phyloP scores from a whole-genome alignment of 1,140 invertebrate species.

The Whitmania pigra region DNA sequence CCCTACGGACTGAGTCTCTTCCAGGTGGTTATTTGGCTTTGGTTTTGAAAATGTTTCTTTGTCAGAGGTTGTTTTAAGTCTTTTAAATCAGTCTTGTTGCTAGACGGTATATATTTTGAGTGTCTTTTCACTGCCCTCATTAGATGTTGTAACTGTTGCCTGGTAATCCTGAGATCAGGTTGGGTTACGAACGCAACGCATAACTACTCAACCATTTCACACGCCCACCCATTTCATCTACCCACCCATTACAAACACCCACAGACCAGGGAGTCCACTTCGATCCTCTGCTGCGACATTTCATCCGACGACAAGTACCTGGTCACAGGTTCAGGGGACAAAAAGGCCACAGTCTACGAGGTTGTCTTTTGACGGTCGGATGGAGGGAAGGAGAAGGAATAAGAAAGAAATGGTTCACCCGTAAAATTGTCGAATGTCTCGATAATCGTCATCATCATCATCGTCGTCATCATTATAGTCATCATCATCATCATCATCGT shows the following conservation, averaged over 20 bases:
- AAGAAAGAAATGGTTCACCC: background rate
- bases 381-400: background rate
- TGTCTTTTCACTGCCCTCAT: background rate
- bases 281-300: constrained; percentile 96
- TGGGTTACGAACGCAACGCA: no score
- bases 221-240: background rate
- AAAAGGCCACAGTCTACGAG: constrained; percentile 97
- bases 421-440: no score
- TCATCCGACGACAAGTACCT: constrained; percentile 96
- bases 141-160: no score
- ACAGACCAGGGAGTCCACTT: constrained; percentile 91
- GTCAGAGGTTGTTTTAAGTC: no score
- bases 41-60: background rate
- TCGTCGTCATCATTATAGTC: no score
- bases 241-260: background rate
- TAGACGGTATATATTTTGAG: no score
- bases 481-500: no score
- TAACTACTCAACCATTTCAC: no score
- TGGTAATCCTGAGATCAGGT: no score
- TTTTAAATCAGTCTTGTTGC: no score
- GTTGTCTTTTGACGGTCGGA: constrained; percentile 64
- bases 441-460: no score
- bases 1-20: constrained; percentile 91
- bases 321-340: constrained; percentile 94
- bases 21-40: constrained; percentile 27